A percentile compares a stretch with the other conserved stretches of the same genome.
Evolutionary conservation across 2,888 invertebrate species (phyloP).

Genomic region (Melipona bicolor): DNA sequence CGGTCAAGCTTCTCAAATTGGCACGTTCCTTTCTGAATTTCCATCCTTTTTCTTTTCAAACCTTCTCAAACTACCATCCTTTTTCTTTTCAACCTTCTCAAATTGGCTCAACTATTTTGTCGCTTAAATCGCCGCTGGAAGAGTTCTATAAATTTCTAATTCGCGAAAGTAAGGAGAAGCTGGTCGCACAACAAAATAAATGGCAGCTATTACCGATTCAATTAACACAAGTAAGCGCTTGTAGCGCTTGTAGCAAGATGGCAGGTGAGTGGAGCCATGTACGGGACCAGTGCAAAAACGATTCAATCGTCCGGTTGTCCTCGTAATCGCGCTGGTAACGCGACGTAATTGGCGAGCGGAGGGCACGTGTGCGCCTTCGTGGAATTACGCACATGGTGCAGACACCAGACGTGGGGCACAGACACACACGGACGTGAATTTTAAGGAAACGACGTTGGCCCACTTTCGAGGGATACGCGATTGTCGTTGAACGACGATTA

Average conservation of each 20-base stretch:
- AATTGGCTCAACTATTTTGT: no score
- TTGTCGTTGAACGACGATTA: slow-evolving; percentile 34
- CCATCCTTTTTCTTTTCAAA: no score
- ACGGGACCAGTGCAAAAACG: not conserved
- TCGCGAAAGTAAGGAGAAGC: no score
- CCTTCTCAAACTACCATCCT: no score
- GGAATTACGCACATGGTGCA: slow-evolving; percentile 28
- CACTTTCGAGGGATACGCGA: slow-evolving; percentile 43
- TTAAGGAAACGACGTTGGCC: slow-evolving; percentile 32
- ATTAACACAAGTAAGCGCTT: not conserved
- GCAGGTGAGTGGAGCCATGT: not conserved
- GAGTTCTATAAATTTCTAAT: no score
- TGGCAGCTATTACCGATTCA: not conserved
- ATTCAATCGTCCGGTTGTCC: not conserved
- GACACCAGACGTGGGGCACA: no score
- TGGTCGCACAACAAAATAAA: not conserved
- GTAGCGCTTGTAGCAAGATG: not conserved
- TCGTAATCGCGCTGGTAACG: slow-evolving; percentile 32
- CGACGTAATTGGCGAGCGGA: slow-evolving; percentile 33
- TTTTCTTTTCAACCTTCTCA: no score
- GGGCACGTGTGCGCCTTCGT: not conserved
- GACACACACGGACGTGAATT: not conserved
- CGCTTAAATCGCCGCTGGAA: no score
- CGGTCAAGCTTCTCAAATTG: no score
- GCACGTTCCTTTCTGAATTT: no score